Base-by-base conservation (phyloP, 2,113 vertebrate genomes). In the Apteryx mantelli region DNA sequence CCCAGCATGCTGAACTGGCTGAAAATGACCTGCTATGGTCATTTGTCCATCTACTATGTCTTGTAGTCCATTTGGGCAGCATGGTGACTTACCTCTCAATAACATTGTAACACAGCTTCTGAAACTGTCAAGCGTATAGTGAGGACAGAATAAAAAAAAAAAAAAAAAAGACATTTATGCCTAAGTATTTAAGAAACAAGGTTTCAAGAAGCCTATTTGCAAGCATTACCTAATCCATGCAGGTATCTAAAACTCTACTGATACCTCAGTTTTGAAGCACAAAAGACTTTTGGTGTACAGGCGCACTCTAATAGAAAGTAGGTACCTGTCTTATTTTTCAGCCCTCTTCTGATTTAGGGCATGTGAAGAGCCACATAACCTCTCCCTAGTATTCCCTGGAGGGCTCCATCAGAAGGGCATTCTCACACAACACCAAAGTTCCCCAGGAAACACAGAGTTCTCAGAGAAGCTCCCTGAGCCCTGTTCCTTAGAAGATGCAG, bases 221-320 rank as follows among this genome's bases (percentile, higher is more conserved):
- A 84, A 82, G 52, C 22, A 8, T 30, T 22, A 50, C 3, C 22
- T 36, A 26, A 30, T 70, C 61, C 21, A 28, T 5, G 18, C 10
- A 52, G 18, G 11, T 22, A 66, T 11, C 28, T 80, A 34, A 65
- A 82, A 65, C 38, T 89, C 26, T 73, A 18, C 15, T 32, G 56
- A 58, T 16, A 58, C 30, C 15, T 58, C 30, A 18, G 28, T 32
- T 58, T 18, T 58, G 53, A 26, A 55, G 53, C 25, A 55, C 25
- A 28, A 14, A 28, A 11, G 7, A 8, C 1, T 55, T 1, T 13
- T 68, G 42, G 2, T 3, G 5, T 30, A 32, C 30, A 32, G 56
- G 30, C 10, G 5, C 8, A 32, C 56, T 58, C 28, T 58, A 32
- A 53, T 21, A 32, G 68, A 61, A 56, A 34, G 56, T 22, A 50